These are phyloP conservation scores for Phaethornis superciliosus DNA, from an alignment of 2,113 vertebrate genomes.

Conservation along the genomic window DNA sequence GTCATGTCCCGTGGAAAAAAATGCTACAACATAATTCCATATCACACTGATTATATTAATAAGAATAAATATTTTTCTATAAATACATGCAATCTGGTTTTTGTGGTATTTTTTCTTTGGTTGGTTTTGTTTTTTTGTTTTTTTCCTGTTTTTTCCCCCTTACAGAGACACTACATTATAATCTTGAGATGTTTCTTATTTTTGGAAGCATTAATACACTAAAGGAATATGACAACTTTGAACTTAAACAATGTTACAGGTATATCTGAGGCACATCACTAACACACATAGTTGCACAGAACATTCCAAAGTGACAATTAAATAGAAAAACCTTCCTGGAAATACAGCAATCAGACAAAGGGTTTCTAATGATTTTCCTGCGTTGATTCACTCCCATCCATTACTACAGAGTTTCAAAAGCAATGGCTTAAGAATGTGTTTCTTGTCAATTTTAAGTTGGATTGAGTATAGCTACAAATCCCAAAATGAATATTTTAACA, in stretches of 20 bases:
- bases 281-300: background rate
- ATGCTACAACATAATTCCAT: background rate
- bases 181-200: background rate
- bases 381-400: background rate
- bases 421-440: background rate
- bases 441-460: background rate
- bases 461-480: background rate
- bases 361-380: background rate
- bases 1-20: background rate
- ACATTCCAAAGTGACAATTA: background rate
- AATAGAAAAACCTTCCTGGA: background rate
- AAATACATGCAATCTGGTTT: background rate
- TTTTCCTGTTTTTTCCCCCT: background rate
- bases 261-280: background rate
- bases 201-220: background rate
- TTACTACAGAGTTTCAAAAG: background rate
- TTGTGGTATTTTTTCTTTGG: too few species aligned
- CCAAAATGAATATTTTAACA: conserved; percentile 5
- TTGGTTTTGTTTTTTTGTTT: too few species aligned
- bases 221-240: background rate
- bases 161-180: background rate
- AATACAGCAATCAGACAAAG: background rate
- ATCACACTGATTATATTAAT: background rate
- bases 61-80: conserved; percentile 27
- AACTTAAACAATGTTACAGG: background rate